Percentiles rank a stretch among this genome's conserved stretches.
Evolutionary conservation across 1,140 invertebrate species (phyloP).

Genomic region (Achatina immaculata): DNA sequence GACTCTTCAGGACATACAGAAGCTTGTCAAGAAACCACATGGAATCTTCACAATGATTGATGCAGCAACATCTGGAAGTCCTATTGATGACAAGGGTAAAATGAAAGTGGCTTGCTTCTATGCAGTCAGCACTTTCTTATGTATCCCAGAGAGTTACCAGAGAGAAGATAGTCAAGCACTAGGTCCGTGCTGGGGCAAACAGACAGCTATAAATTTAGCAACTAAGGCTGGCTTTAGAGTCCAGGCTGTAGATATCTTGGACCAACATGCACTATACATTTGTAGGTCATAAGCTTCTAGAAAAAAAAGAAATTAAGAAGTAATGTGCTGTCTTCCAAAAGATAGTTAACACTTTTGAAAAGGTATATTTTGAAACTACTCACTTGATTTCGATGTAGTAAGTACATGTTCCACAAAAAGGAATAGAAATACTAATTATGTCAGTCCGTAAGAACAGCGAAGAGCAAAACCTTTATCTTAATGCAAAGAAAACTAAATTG

Average conservation of each 20-base stretch:
- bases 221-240: conserved; percentile 1
- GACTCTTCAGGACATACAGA: conserved; percentile 8
- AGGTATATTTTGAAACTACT: too few species aligned
- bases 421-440: too few species aligned
- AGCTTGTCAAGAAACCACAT: not conserved
- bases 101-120: conserved; percentile 7
- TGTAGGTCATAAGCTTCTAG: too few species aligned
- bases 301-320: too few species aligned
- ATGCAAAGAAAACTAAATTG: too few species aligned
- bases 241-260: not conserved
- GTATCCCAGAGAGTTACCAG: conserved; percentile 34
- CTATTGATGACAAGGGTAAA: not conserved
- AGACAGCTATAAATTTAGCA: not conserved
- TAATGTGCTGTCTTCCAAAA: too few species aligned
- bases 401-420: too few species aligned
- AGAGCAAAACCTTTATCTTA: too few species aligned
- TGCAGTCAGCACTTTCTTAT: conserved; percentile 16
- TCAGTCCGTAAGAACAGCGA: too few species aligned
- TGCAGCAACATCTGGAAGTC: conserved; percentile 11
- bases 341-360: too few species aligned
- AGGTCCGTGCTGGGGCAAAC: conserved; percentile 20
- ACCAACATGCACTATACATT: not conserved
- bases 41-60: conserved; percentile 25
- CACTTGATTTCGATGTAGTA: too few species aligned
- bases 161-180: conserved; percentile 5